These are phyloP conservation scores for Alsophila aescularia DNA, from an alignment of 2,888 invertebrate genomes.

Conservation along the genomic window DNA sequence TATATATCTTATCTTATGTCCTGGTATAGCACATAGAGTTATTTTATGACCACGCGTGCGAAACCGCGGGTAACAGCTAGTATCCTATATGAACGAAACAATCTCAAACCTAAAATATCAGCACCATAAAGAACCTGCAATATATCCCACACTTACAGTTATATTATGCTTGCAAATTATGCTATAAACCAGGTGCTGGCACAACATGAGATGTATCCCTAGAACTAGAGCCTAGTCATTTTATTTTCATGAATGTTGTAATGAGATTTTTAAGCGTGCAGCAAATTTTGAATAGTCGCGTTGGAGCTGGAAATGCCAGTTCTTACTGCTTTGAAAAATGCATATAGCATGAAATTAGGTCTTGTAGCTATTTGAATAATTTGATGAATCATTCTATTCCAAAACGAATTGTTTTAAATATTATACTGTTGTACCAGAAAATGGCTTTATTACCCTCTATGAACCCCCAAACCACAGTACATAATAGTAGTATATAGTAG, in stretches of 20 bases:
- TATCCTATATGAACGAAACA: neutral
- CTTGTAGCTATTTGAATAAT: too few relatives aligned
- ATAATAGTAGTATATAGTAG: too few relatives aligned
- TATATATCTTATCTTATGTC: too few relatives aligned
- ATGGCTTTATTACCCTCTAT: too few relatives aligned
- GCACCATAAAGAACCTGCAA: conserved; percentile 1
- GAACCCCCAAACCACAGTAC: too few relatives aligned
- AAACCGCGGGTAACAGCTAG: too few relatives aligned
- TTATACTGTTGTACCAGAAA: too few relatives aligned
- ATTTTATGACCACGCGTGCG: too few relatives aligned
- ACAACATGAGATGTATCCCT: conserved; percentile 35
- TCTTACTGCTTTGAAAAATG: neutral
- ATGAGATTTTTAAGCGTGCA: conserved; percentile 33
- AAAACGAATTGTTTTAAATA: too few relatives aligned
- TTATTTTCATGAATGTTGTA: conserved; percentile 33
- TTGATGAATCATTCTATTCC: too few relatives aligned
- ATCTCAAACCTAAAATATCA: neutral
- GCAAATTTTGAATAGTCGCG: conserved; percentile 14
- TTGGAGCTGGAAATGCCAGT: neutral
- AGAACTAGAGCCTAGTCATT: conserved; percentile 26
- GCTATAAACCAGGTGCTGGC: conserved; percentile 29
- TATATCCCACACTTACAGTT: conserved; percentile 13
- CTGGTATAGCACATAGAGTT: too few relatives aligned
- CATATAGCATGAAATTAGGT: too few relatives aligned
- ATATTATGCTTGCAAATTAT: conserved; percentile 27